phyloP scores from a whole-genome alignment of 2,797 vertebrate genomes.

The Sebastes dallii region DNA sequence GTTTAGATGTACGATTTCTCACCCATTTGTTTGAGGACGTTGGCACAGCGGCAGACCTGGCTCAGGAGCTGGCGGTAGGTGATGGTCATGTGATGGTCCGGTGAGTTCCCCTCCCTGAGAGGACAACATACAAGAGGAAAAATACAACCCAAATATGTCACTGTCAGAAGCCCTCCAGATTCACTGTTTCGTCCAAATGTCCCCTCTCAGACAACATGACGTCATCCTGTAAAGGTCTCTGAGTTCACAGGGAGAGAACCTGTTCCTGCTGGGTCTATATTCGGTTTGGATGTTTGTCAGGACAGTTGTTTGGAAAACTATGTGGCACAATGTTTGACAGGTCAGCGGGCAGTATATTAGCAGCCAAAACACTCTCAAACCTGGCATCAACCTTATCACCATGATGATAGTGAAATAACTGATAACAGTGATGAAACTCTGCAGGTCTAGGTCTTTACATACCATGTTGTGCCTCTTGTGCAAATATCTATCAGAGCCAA shows the following conservation, averaged over 20 bases:
- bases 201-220: background rate
- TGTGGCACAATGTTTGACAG: conserved; percentile 43
- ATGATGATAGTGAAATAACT: conserved; percentile 14
- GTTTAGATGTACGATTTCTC: conserved; percentile 29
- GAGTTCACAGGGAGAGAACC: conserved; percentile 32
- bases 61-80: conserved; percentile 83
- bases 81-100: conserved; percentile 77
- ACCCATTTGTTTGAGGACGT: conserved; percentile 83
- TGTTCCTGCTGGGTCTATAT: conserved; percentile 54
- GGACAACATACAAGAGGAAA: background rate
- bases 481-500: background rate
- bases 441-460: background rate
- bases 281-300: conserved; percentile 56
- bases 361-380: conserved; percentile 6
- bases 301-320: conserved; percentile 35
- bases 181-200: background rate
- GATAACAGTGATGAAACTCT: conserved; percentile 2
- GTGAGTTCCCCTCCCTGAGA: conserved; percentile 85
- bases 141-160: background rate
- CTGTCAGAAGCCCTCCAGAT: background rate
- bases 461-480: background rate
- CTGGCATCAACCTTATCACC: background rate
- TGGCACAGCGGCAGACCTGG: conserved; percentile 85
- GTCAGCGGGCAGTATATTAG: conserved; percentile 23
- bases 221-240: background rate